Evolutionary conservation across 2,888 invertebrate genomes (phyloP), one percentile per base, ranked within the genome.

Genomic region (Hydroisotoma schaefferi): DNA sequence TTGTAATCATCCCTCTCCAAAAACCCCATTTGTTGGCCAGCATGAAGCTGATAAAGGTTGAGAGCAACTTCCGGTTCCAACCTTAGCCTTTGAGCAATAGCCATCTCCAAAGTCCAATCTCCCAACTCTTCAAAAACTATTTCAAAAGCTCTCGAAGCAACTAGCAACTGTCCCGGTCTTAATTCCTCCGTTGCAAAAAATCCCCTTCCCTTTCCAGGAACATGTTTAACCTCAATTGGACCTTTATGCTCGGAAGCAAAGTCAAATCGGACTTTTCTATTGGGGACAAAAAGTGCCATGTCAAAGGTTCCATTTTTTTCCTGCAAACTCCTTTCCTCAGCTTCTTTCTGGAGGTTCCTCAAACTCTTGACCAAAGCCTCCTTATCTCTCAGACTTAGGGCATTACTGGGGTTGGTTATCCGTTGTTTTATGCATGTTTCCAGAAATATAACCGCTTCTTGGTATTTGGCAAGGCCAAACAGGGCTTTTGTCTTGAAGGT

Each of bases 121-220:
- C 4, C 20, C 20, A 60, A 60, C 26, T 63, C 55, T 28, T 58
- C 57, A 22, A 58, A 66, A 23, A 66, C 47, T 12, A 65, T 59
- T 51, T 59, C 65, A 59, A 68, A 66, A 0, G 68, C 68, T 26
- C 63, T 57, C n/a, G 62, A 57, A 20, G 62, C 60, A 5, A 63
- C 20, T 6, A 68, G 27, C 1, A 68, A 25, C n/a, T 46, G 43
- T 1, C 60, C 61, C 10, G 61, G 38, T 0, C 53, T 37, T 12
- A 66, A 57, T 44, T 64, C 58, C 37, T 60, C 25, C 5, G 40
- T 48, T 4, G 63, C 60, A 1, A 66, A 37, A 0, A 68, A n/a
- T 1, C 68, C 68, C 15, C 68, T 43, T 2, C 68, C 68, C 33
- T 60, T 59, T 1, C 61, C 65, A 22, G 52, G 25, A 25, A 53